These are phyloP conservation scores for Pteria penguin DNA, from an alignment of 2,888 invertebrate genomes.

Conservation along the genomic window DNA sequence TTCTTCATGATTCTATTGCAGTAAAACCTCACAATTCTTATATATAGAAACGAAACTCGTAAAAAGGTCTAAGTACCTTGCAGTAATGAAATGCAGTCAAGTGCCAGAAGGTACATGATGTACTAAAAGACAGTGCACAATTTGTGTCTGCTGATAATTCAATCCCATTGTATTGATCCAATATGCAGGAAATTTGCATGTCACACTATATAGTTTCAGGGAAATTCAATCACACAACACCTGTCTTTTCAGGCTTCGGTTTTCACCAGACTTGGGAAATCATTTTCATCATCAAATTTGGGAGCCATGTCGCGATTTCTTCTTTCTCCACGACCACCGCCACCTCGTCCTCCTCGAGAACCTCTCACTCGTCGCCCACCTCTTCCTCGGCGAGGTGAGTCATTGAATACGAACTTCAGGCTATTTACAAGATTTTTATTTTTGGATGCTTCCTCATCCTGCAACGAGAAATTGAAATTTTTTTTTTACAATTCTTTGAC, in stretches of 20 bases:
- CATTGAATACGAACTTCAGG: constrained; percentile 79
- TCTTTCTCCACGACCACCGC: constrained; percentile 69
- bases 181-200: constrained; percentile 9
- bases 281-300: constrained; percentile 96
- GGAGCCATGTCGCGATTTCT: constrained; percentile 82
- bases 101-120: too few species aligned
- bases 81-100: too few species aligned
- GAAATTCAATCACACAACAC: background rate
- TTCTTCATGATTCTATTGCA: background rate
- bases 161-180: background rate
- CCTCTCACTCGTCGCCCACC: constrained; percentile 74
- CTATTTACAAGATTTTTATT: constrained; percentile 71
- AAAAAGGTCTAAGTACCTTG: too few species aligned
- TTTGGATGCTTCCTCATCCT: constrained; percentile 70
- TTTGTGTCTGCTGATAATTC: constrained; percentile 1
- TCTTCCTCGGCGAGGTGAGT: constrained; percentile 72
- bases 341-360: constrained; percentile 69
- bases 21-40: background rate
- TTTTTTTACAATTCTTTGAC: background rate
- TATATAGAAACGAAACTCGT: too few species aligned
- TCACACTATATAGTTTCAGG: background rate
- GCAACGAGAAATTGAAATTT: constrained; percentile 18
- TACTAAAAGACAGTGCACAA: background rate
- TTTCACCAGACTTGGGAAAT: constrained; percentile 93
- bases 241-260: constrained; percentile 38